Conservation (phyloP, 2,113 vertebrate species). For the Grammatotria lemairii region DNA sequence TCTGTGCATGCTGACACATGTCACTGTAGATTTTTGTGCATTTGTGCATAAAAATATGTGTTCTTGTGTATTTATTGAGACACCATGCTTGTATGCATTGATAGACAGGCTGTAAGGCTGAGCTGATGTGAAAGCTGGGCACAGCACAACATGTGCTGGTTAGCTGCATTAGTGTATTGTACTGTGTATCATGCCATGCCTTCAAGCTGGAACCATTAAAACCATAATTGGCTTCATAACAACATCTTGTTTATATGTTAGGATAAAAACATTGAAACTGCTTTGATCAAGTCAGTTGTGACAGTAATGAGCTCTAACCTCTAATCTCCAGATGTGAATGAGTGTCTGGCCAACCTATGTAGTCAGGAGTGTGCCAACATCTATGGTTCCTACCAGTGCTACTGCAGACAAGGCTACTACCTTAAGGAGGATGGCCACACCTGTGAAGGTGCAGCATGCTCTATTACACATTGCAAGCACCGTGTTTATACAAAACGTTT, state of each 20-base stretch:
- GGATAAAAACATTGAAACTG: not conserved
- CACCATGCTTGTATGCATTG: not conserved
- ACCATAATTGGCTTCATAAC: conserved; percentile 33
- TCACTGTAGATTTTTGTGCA: conserved; percentile 7
- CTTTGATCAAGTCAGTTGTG: conserved; percentile 9
- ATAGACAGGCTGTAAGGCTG: not conserved
- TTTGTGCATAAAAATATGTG: conserved; percentile 20
- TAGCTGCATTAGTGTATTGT: not conserved
- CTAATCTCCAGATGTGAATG: conserved; percentile 82
- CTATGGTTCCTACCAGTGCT: conserved; percentile 94
- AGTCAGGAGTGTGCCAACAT: conserved; percentile 91
- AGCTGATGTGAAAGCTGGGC: not conserved
- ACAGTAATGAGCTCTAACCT: conserved; percentile 38
- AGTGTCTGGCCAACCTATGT: conserved; percentile 83
- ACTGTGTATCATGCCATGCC: not conserved
- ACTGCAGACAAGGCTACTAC: conserved; percentile 88
- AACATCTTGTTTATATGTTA: conserved; percentile 11
- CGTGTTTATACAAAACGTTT: not conserved
- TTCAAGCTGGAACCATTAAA: conserved; percentile 22
- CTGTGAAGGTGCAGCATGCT: conserved; percentile 76
- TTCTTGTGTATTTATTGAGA: not conserved
- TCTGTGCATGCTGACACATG: conserved; percentile 27
- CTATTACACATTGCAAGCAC: not conserved
- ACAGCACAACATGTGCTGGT: not conserved
- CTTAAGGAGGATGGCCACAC: conserved; percentile 81